Conservation (phyloP, 2,888 invertebrate species). For the Ichneumoninae sp. region DNA sequence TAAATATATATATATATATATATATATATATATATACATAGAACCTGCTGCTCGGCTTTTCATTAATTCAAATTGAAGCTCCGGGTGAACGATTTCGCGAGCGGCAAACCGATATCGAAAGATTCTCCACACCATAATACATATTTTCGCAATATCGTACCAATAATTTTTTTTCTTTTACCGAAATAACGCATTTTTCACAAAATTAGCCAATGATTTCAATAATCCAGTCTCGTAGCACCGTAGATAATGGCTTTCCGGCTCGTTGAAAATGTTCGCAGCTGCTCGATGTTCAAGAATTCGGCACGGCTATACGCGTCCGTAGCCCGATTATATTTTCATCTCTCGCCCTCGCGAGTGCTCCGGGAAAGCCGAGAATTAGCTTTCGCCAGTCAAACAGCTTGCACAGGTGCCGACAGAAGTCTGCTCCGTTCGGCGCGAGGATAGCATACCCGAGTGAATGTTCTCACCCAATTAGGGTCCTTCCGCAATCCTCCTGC, state of each 20-base stretch:
- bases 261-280: background rate
- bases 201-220: background rate
- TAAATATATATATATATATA: too few species aligned
- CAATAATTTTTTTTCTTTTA: background rate
- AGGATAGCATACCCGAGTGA: constrained; percentile 41
- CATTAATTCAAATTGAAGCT: background rate
- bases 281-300: background rate
- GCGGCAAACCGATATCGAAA: background rate
- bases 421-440: constrained; percentile 42
- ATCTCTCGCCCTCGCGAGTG: constrained; percentile 15
- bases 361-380: constrained; percentile 30
- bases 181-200: background rate
- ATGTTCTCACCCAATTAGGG: constrained; percentile 57
- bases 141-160: background rate
- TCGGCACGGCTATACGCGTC: constrained; percentile 45
- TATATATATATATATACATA: too few species aligned
- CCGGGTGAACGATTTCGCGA: background rate
- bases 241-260: background rate
- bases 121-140: background rate
- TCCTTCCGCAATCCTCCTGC: constrained; percentile 30
- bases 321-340: constrained; percentile 51
- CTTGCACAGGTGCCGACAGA: constrained; percentile 48
- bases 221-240: background rate
- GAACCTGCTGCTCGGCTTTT: background rate
- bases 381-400: constrained; percentile 45